phyloP scores from a whole-genome alignment of 2,888 invertebrate species.

The Micropterix aruncella region DNA sequence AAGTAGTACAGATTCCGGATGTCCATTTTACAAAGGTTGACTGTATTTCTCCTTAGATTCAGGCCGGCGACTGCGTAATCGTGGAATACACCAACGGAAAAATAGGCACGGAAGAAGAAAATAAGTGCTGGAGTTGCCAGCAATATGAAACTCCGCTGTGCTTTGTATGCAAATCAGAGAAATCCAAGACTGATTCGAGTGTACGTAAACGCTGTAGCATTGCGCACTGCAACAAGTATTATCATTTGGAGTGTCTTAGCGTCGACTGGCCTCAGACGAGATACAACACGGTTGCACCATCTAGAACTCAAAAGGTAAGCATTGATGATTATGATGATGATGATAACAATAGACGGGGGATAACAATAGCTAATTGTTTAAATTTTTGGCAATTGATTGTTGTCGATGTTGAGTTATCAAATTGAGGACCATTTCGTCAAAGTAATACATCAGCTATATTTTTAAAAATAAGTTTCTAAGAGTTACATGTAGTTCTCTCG shows the following conservation, averaged over 20 bases:
- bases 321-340: too few species aligned
- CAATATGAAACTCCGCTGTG: conserved; percentile 44
- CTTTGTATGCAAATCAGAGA: conserved; percentile 43
- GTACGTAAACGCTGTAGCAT: conserved; percentile 47
- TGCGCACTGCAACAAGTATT: conserved; percentile 55
- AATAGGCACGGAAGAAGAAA: conserved; percentile 12
- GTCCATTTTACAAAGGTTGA: conserved; percentile 26
- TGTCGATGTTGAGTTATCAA: too few species aligned
- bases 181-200: conserved; percentile 24
- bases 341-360: too few species aligned
- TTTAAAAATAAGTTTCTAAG: too few species aligned
- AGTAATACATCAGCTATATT: too few species aligned
- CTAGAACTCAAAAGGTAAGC: conserved; percentile 17
- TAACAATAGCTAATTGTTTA: too few species aligned
- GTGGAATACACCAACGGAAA: conserved; percentile 22
- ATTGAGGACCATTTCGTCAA: too few species aligned
- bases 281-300: conserved; percentile 30
- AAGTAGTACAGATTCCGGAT: too few species aligned
- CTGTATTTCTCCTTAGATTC: conserved; percentile 23
- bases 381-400: too few species aligned
- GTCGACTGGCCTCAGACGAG: conserved; percentile 71
- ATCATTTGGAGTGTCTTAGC: conserved; percentile 61
- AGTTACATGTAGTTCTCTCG: too few species aligned
- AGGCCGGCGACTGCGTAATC: conserved; percentile 30
- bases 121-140: conserved; percentile 46